Percentiles rank a stretch among this genome's conserved stretches.
phyloP scores from a whole-genome alignment of 2,888 invertebrate species.

The Sarcophaga caerulescens region DNA sequence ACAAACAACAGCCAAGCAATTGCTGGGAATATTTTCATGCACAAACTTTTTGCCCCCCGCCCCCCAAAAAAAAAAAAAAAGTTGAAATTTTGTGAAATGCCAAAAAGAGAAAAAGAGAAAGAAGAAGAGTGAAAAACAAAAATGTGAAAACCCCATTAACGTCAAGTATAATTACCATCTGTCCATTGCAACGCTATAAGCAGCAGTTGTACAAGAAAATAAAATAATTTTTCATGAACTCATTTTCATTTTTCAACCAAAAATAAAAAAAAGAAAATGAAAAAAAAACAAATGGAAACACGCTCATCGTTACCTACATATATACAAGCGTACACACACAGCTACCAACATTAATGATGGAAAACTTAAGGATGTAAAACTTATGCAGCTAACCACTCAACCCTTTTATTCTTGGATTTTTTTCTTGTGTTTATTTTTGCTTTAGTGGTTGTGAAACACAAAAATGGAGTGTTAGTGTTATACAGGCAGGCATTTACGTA shows the following conservation, averaged over 20 bases:
- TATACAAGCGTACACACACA: not conserved
- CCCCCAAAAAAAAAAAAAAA: too few species aligned
- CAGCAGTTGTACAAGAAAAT: slow-evolving; percentile 36
- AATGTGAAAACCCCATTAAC: slow-evolving; percentile 50
- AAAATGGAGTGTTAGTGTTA: not conserved
- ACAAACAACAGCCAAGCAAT: not conserved
- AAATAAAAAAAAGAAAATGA: slow-evolving; percentile 39
- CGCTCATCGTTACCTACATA: too few species aligned
- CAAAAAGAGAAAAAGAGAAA: slow-evolving; percentile 7
- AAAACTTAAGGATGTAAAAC: slow-evolving; percentile 32
- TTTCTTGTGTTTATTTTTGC: too few species aligned
- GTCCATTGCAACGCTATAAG: slow-evolving; percentile 61
- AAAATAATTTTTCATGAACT: slow-evolving; percentile 71
- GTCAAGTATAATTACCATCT: slow-evolving; percentile 71
- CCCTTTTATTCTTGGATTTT: not conserved
- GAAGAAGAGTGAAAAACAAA: not conserved
- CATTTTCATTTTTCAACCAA: slow-evolving; percentile 65
- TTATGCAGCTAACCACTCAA: slow-evolving; percentile 26
- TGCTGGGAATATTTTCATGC: slow-evolving; percentile 33
- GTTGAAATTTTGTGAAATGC: not conserved
- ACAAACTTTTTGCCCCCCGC: slow-evolving; percentile 35
- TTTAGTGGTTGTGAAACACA: slow-evolving; percentile 18
- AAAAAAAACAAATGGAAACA: not conserved
- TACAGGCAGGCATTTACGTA: not conserved
- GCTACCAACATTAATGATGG: not conserved